phyloP scores from a whole-genome alignment of 2,888 invertebrate genomes.

The Pteria penguin region DNA sequence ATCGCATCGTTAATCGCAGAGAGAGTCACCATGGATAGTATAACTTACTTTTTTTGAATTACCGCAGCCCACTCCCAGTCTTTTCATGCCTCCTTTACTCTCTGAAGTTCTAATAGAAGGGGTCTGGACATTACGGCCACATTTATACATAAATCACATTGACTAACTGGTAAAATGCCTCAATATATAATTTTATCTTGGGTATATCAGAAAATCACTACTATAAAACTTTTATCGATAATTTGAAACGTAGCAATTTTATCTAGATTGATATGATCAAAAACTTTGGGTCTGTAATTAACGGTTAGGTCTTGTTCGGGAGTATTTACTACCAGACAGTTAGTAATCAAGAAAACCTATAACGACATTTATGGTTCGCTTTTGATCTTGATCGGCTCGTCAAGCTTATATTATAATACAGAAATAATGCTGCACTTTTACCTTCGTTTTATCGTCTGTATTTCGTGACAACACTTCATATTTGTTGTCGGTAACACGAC shows the following conservation, averaged over 20 bases:
- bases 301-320: not conserved
- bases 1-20: not conserved
- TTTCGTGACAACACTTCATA: not conserved
- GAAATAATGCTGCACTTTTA: not conserved
- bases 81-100: not conserved
- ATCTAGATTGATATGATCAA: not conserved
- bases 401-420: not conserved
- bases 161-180: not conserved
- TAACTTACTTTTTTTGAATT: not conserved
- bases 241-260: not conserved
- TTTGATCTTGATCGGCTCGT: not conserved
- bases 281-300: not conserved
- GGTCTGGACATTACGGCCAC: not conserved
- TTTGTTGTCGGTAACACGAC: not conserved
- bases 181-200: not conserved
- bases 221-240: not conserved
- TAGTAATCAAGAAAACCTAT: not conserved
- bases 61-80: not conserved
- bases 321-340: not conserved
- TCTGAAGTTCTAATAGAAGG: not conserved
- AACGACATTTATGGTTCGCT: not conserved
- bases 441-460: not conserved
- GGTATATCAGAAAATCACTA: not conserved
- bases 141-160: not conserved
- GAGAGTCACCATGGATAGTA: not conserved